Evolutionary conservation across 2,888 invertebrate genomes (phyloP).

Genomic region (Smittia aterrima): DNA sequence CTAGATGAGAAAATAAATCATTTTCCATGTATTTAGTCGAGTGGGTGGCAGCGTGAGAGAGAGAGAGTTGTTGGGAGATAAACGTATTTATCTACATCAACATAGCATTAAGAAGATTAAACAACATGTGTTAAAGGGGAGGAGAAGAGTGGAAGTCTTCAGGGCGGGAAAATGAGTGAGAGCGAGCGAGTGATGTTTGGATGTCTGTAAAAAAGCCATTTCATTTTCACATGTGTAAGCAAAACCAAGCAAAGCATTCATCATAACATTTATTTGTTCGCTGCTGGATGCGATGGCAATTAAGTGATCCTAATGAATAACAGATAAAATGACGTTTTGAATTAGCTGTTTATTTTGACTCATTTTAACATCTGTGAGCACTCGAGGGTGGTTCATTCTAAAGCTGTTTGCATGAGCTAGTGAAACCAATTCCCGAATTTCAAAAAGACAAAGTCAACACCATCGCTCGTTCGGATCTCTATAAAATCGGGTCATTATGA

Average conservation of each 20-base stretch:
- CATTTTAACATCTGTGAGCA: background rate
- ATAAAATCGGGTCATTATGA: constrained; percentile 11
- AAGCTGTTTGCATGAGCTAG: background rate
- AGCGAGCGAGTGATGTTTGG: background rate
- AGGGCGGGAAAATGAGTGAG: background rate
- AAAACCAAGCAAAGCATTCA: constrained; percentile 10
- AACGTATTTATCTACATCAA: constrained; percentile 39
- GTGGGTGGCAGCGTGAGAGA: background rate
- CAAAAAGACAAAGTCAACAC: background rate
- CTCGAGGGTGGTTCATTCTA: background rate
- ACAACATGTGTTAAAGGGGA: constrained; percentile 31
- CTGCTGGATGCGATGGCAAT: constrained; percentile 10
- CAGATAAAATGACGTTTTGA: constrained; percentile 31
- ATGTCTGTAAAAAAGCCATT: constrained; percentile 36
- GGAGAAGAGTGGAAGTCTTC: background rate
- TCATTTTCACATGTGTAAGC: constrained; percentile 21
- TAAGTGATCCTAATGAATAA: constrained; percentile 35
- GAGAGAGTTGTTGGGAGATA: background rate
- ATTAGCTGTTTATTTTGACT: constrained; percentile 15
- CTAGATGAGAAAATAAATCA: constrained; percentile 41
- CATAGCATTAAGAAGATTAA: constrained; percentile 41
- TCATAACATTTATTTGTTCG: constrained; percentile 23
- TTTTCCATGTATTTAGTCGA: constrained; percentile 37
- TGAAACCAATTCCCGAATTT: background rate
- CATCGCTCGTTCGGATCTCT: background rate